Evolutionary conservation across 2,888 invertebrate genomes (phyloP), one percentile per base, ranked within the genome.

Genomic region (Cerastoderma edule): DNA sequence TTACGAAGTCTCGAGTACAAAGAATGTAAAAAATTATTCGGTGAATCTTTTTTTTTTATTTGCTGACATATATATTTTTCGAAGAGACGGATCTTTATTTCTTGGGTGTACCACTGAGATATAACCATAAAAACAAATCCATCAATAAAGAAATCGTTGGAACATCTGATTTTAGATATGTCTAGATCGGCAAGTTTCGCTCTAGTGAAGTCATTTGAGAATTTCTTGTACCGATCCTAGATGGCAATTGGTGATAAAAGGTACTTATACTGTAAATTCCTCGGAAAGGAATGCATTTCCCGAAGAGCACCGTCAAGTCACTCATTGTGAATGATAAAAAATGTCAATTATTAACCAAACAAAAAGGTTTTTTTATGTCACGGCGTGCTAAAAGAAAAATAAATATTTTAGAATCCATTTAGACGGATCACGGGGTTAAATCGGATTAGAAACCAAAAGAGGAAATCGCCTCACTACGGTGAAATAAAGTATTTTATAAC

Each of bases 371-470:
- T 13, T n/a, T 50, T 10, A 50, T 10, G 22, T 6, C 10, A 50
- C 22, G 22, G 6, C 6, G 22, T n/a, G 22, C 22, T 10, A 19
- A 50, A 50, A n/a, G 10, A 19, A 6, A 50, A 13, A 22, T 50
- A 19, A n/a, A n/a, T n/a, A n/a, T 10, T n/a, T 6, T n/a, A 28
- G 13, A 56, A 56, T 32, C 13, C 30, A 3, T 30, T 3, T 30
- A 2, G 30, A 56, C 13, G 56, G 30, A 16, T 39, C 24, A 35
- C 24, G 33, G 60, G 39, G 60, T 60, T 35, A 39, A 60, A 60
- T 60, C 60, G 60, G 60, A 60, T 60, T 60, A 60, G 60, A 39
- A 33, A 50, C n/a, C 24, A 50, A n/a, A 50, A 50, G 50, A 50
- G 50, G 24, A 60, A 60, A 60, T 39, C 39, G 60, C 60, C 33